Evolutionary conservation across 1,140 invertebrate species (phyloP).

Genomic region (Chlorops oryzae): DNA sequence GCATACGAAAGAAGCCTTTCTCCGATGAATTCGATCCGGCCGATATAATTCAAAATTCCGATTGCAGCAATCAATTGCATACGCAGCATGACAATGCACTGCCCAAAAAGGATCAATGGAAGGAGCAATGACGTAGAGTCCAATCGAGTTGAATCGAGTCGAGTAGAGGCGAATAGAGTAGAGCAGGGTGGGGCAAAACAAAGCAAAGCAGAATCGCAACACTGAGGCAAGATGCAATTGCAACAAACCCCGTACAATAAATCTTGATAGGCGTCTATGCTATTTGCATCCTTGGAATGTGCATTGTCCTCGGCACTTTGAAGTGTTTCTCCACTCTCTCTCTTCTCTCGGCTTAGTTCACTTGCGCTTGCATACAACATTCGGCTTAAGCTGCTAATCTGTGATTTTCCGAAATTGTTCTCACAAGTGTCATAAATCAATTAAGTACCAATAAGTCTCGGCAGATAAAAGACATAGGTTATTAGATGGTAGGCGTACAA

Average conservation of each 20-base stretch:
- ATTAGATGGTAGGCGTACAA: too few species aligned
- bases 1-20: too few species aligned
- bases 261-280: too few species aligned
- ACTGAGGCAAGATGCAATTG: too few species aligned
- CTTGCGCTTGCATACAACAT: too few species aligned
- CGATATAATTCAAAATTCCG: slow-evolving; percentile 46
- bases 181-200: too few species aligned
- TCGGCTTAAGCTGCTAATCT: slow-evolving; percentile 32
- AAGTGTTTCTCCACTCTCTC: too few species aligned
- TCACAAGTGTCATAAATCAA: slow-evolving; percentile 48
- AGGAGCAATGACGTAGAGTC: neutral
- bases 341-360: too few species aligned
- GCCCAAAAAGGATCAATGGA: neutral
- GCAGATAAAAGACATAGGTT: neutral
- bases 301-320: too few species aligned
- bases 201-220: too few species aligned
- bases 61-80: slow-evolving; percentile 48
- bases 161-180: neutral
- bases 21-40: slow-evolving; percentile 5
- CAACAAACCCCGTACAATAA: too few species aligned
- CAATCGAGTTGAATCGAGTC: neutral
- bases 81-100: neutral
- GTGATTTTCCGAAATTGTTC: slow-evolving; percentile 48
- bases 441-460: slow-evolving; percentile 47
- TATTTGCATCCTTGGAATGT: too few species aligned